These are phyloP conservation scores for Leptinotarsa haldemani DNA, from an alignment of 2,888 invertebrate species.

Conservation along the genomic window DNA sequence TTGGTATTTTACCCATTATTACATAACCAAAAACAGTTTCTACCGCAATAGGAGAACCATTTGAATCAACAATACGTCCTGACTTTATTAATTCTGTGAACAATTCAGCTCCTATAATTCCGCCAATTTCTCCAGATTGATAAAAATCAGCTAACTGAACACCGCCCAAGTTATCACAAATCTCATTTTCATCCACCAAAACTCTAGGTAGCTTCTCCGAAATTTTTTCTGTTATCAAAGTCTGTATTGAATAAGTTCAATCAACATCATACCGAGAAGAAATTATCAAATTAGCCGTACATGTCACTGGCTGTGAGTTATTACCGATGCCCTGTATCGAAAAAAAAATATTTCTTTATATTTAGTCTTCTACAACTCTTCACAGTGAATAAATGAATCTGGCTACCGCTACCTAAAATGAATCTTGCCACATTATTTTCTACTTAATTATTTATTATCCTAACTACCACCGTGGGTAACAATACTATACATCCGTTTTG, in stretches of 20 bases:
- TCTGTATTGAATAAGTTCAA: neutral
- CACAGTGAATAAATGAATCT: slow-evolving; percentile 3
- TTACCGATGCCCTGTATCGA: too few relatives aligned
- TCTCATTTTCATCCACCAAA: neutral
- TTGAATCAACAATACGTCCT: too few relatives aligned
- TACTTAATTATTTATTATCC: neutral
- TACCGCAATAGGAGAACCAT: too few relatives aligned
- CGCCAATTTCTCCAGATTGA: too few relatives aligned
- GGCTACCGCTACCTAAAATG: slow-evolving; percentile 1
- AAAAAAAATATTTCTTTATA: too few relatives aligned
- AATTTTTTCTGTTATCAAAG: neutral
- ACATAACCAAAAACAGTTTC: too few relatives aligned
- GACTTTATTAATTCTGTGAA: too few relatives aligned
- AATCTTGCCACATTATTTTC: neutral
- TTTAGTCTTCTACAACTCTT: neutral
- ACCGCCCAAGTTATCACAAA: neutral
- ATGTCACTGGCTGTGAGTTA: too few relatives aligned
- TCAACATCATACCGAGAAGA: neutral
- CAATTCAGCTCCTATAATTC: too few relatives aligned
- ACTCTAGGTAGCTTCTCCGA: neutral
- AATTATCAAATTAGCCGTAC: too few relatives aligned
- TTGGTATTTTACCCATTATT: too few relatives aligned
- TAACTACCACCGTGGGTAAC: slow-evolving; percentile 7
- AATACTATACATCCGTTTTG: neutral
- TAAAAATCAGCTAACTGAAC: slow-evolving; percentile 4